Percentiles rank a stretch among this genome's conserved stretches.
phyloP scores from a whole-genome alignment of 2,888 invertebrate genomes.

The Amitus sp. region DNA sequence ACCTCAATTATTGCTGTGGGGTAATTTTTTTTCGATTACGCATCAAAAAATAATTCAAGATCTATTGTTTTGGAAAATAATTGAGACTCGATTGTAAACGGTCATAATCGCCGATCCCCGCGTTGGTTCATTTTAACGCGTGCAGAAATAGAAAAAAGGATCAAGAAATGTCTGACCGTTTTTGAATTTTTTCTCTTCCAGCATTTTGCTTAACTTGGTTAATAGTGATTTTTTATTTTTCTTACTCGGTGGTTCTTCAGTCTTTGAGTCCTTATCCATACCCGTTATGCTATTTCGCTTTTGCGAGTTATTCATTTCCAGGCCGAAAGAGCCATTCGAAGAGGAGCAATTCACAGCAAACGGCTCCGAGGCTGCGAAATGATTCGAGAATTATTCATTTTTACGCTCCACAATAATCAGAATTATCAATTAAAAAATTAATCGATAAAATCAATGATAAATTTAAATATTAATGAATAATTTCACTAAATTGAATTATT shows the following conservation, averaged over 20 bases:
- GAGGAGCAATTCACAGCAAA: constrained; percentile 80
- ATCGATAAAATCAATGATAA: no score
- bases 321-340: constrained; percentile 64
- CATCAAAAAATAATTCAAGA: no score
- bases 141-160: neutral
- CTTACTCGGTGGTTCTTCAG: constrained; percentile 84
- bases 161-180: constrained; percentile 1
- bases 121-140: neutral
- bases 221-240: constrained; percentile 34
- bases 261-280: constrained; percentile 69
- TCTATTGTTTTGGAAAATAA: no score
- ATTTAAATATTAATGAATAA: no score
- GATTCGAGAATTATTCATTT: no score
- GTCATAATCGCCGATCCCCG: no score
- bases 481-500: no score
- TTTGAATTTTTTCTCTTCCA: neutral
- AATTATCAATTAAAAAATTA: constrained; percentile 14
- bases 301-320: constrained; percentile 52
- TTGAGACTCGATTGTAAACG: no score
- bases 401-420: no score
- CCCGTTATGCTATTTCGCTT: constrained; percentile 52
- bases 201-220: constrained; percentile 5
- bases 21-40: no score
- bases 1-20: no score
- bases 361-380: constrained; percentile 79